Conservation (phyloP, 2,113 vertebrate species). For the Halcyon malimbica region DNA sequence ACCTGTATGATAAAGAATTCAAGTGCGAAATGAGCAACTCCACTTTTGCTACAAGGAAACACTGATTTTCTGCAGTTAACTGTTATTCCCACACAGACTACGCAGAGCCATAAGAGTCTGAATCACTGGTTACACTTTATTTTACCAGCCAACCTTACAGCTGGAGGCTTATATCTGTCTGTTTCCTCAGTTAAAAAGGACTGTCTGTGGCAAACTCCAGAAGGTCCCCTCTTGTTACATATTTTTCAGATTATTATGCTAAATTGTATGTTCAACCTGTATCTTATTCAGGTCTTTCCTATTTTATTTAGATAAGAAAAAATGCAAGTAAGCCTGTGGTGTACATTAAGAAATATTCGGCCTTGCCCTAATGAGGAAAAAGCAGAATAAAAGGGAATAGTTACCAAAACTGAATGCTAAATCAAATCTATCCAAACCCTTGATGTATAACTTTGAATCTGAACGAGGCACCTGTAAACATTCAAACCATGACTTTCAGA, state of each 20-base stretch:
- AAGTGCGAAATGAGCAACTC: not conserved
- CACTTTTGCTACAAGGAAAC: not conserved
- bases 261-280: not conserved
- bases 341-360: not conserved
- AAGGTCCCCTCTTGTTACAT: not conserved
- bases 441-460: not conserved
- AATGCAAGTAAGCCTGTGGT: not conserved
- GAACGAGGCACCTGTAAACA: not conserved
- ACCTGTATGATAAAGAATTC: fast-evolving
- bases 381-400: not conserved
- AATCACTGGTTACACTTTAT: not conserved
- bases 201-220: not conserved
- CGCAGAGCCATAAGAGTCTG: not conserved
- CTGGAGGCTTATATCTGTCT: not conserved
- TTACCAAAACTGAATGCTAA: not conserved
- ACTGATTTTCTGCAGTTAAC: not conserved
- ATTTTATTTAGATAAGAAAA: not conserved
- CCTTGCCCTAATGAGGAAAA: not conserved
- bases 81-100: not conserved
- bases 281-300: not conserved
- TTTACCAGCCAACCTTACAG: too few relatives aligned
- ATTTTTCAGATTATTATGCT: not conserved
- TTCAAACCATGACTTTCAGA: not conserved
- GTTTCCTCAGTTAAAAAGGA: not conserved
- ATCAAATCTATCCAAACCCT: not conserved